These are phyloP conservation scores for Drosophila nigricruria DNA, from an alignment of 2,888 invertebrate genomes.

Conservation along the genomic window DNA sequence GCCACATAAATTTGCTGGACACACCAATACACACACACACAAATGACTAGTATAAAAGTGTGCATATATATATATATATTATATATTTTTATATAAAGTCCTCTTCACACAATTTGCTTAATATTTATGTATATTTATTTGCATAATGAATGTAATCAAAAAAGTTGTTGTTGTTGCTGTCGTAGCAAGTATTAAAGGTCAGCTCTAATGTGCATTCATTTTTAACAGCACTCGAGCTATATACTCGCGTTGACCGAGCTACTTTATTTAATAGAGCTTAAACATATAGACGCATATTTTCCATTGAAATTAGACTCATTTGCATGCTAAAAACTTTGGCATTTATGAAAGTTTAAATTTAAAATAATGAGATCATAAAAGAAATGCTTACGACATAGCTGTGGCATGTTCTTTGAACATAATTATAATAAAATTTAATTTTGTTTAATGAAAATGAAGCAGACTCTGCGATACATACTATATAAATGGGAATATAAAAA, in stretches of 20 bases:
- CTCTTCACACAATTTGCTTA: slow-evolving; percentile 59
- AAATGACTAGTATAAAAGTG: slow-evolving; percentile 2
- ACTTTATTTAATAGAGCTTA: slow-evolving; percentile 1
- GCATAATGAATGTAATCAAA: slow-evolving; percentile 72
- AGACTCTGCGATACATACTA: not conserved
- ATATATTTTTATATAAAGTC: slow-evolving; percentile 35
- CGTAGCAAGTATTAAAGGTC: slow-evolving; percentile 44
- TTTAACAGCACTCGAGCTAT: slow-evolving; percentile 33
- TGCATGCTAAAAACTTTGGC: not conserved
- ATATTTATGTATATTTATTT: slow-evolving; percentile 65
- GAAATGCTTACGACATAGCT: not conserved
- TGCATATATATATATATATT: not conserved
- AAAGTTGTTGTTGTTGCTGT: slow-evolving; percentile 14
- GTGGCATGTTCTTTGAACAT: not conserved
- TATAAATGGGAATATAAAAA: too few relatives aligned
- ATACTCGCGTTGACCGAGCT: not conserved
- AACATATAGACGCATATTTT: slow-evolving; percentile 1
- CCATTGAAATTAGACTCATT: slow-evolving; percentile 13
- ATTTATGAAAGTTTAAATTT: not conserved
- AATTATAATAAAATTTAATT: not conserved
- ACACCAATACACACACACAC: slow-evolving; percentile 29
- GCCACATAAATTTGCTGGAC: slow-evolving; percentile 69
- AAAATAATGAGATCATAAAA: slow-evolving; percentile 3
- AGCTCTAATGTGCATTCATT: slow-evolving; percentile 53
- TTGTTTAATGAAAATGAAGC: not conserved